Evolutionary conservation across 2,113 vertebrate genomes (phyloP).

Genomic region (Myodes glareolus): DNA sequence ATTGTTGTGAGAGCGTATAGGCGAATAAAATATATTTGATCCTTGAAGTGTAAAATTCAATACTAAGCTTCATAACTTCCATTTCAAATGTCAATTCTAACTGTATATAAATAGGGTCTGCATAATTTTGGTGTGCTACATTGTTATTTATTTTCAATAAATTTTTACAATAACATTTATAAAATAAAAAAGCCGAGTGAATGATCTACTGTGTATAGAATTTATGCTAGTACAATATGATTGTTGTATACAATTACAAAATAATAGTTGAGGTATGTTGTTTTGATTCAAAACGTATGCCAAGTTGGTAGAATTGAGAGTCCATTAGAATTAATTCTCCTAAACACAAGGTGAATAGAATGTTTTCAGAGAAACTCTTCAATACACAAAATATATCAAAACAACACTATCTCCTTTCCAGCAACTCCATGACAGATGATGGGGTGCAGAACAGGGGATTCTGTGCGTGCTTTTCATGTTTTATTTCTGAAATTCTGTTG

Average conservation of each 20-base stretch:
- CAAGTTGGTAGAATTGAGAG: background rate
- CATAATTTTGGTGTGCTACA: background rate
- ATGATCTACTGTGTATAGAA: background rate
- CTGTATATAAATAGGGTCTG: background rate
- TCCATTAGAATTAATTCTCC: background rate
- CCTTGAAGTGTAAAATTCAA: background rate
- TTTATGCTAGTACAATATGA: background rate
- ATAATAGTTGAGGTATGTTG: background rate
- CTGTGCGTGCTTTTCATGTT: background rate
- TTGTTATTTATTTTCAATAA: background rate
- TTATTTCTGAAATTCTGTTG: background rate
- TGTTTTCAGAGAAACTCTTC: background rate
- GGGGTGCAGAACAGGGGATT: background rate
- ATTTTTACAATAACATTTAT: background rate
- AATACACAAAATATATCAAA: background rate
- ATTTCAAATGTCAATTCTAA: background rate
- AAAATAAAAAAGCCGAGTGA: background rate
- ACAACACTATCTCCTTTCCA: background rate
- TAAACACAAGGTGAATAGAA: background rate
- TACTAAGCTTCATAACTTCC: background rate
- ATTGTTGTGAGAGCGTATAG: background rate
- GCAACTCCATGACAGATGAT: background rate
- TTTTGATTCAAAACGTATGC: background rate
- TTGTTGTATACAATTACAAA: background rate
- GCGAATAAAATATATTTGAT: background rate